These are phyloP conservation scores for Amphilophus citrinellus DNA, from an alignment of 2,113 vertebrate genomes.

Conservation along the genomic window DNA sequence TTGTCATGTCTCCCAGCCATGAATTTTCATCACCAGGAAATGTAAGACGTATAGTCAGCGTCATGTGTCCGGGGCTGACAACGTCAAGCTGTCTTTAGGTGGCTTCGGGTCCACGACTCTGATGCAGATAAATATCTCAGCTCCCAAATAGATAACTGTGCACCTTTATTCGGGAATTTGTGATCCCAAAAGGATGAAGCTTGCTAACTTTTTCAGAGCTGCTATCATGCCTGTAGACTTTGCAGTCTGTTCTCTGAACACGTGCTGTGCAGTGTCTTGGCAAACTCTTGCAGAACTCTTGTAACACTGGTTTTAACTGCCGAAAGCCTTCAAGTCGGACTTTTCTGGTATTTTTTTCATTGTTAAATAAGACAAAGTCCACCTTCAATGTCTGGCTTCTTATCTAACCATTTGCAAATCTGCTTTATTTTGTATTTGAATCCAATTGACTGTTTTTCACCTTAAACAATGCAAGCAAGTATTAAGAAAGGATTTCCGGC, in stretches of 20 bases:
- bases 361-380: slow-evolving; percentile 10
- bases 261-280: neutral
- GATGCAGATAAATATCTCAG: neutral
- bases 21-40: slow-evolving; percentile 49
- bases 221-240: neutral
- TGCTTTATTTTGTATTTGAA: slow-evolving; percentile 9
- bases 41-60: neutral
- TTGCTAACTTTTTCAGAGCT: neutral
- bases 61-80: neutral
- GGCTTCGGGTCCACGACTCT: neutral
- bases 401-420: neutral
- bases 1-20: slow-evolving; percentile 48
- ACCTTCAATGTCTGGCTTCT: neutral
- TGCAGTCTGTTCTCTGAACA: neutral
- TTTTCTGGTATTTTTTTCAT: slow-evolving; percentile 3
- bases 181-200: neutral
- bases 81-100: neutral
- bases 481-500: slow-evolving; percentile 46
- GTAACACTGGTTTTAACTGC: slow-evolving; percentile 6
- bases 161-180: neutral
- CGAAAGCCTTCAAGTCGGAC: neutral
- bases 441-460: neutral
- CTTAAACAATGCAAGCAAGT: slow-evolving; percentile 36
- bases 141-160: neutral
- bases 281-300: neutral